phyloP scores from a whole-genome alignment of 2,888 invertebrate genomes.

The Leucania comma region DNA sequence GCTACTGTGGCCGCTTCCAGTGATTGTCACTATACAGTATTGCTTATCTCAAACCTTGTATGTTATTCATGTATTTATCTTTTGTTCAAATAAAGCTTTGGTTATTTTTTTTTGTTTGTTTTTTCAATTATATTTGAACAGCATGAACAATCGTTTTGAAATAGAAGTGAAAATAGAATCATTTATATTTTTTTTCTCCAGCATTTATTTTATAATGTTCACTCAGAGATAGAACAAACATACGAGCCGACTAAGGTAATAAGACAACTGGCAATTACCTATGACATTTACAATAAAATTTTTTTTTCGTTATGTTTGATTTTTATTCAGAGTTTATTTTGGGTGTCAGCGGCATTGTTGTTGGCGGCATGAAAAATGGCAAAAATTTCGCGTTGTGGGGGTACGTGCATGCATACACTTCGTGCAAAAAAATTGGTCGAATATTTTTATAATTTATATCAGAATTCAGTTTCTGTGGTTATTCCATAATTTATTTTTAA shows the following conservation, averaged over 20 bases:
- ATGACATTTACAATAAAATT: not conserved
- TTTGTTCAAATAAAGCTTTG: conserved; percentile 55
- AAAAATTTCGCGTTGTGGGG: too few relatives aligned
- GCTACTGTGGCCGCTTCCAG: conserved; percentile 51
- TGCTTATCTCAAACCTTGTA: conserved; percentile 53
- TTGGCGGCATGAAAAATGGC: too few relatives aligned
- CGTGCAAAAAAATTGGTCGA: too few relatives aligned
- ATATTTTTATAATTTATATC: too few relatives aligned
- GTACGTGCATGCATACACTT: too few relatives aligned
- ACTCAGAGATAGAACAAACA: conserved; percentile 7
- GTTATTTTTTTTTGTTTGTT: conserved; percentile 52
- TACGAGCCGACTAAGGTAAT: conserved; percentile 17
- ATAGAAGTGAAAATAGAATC: conserved; percentile 1
- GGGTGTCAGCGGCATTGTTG: too few relatives aligned
- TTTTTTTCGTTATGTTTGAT: not conserved
- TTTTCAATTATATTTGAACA: conserved; percentile 61
- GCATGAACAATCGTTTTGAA: conserved; percentile 44
- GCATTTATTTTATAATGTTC: conserved; percentile 17
- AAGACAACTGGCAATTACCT: conserved; percentile 4
- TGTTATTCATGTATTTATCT: conserved; percentile 54
- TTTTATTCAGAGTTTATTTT: not conserved
- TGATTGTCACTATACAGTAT: conserved; percentile 50
- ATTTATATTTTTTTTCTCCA: conserved; percentile 5
- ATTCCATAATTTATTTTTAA: too few relatives aligned
- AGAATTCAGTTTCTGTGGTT: too few relatives aligned